phyloP scores from a whole-genome alignment of 2,888 invertebrate genomes.

The Theretra japonica region DNA sequence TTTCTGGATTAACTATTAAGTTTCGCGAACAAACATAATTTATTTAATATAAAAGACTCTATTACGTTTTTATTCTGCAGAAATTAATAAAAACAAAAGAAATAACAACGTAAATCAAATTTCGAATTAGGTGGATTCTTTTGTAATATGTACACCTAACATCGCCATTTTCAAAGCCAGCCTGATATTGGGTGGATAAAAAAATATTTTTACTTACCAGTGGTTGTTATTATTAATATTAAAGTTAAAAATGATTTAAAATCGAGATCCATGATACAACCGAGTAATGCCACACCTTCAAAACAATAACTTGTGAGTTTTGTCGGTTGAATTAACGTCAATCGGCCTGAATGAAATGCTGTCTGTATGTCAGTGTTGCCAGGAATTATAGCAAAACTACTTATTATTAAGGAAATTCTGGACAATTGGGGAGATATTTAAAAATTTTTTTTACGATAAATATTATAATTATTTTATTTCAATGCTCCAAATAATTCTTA shows the following conservation, averaged over 20 bases:
- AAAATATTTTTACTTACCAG: conserved; percentile 22
- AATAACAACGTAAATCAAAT: too few relatives aligned
- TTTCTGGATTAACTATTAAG: too few relatives aligned
- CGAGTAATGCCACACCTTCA: conserved; percentile 8
- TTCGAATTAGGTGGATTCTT: neutral
- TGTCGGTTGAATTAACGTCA: conserved; percentile 22
- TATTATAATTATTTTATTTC: too few relatives aligned
- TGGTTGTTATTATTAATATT: conserved; percentile 9
- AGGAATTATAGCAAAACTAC: neutral
- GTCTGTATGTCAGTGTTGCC: neutral
- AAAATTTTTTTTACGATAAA: too few relatives aligned
- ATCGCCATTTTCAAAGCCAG: conserved; percentile 8
- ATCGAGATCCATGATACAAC: conserved; percentile 22
- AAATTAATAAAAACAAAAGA: neutral
- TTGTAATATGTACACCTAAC: neutral
- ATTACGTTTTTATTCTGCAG: too few relatives aligned
- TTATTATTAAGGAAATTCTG: neutral
- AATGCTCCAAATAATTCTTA: too few relatives aligned
- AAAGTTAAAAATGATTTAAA: conserved; percentile 10
- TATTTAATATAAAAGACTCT: too few relatives aligned
- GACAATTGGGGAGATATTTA: too few relatives aligned
- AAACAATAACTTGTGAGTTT: conserved; percentile 17
- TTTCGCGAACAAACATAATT: too few relatives aligned
- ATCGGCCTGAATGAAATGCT: neutral
- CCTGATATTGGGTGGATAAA: neutral